phyloP scores from a whole-genome alignment of 1,140 invertebrate species.

The Trachymyrmex septentrionalis region DNA sequence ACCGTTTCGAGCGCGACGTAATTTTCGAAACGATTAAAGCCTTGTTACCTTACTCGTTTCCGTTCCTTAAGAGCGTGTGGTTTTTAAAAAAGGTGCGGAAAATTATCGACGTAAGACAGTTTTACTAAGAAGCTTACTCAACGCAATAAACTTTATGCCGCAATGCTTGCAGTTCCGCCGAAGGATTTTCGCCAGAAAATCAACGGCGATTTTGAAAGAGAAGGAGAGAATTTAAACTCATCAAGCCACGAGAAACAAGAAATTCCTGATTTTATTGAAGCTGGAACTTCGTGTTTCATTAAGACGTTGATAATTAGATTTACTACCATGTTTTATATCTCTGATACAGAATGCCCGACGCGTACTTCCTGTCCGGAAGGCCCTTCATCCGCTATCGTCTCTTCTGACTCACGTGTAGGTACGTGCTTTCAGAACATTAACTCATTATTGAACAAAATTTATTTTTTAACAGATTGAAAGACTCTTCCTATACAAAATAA shows the following conservation, averaged over 20 bases:
- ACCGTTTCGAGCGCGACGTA: slow-evolving; percentile 43
- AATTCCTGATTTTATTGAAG: background rate
- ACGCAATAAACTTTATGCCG: slow-evolving; percentile 49
- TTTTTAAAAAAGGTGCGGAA: slow-evolving; percentile 58
- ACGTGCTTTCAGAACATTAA: background rate
- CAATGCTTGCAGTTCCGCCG: slow-evolving; percentile 12
- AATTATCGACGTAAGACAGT: slow-evolving; percentile 30
- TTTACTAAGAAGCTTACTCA: background rate
- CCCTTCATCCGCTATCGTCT: background rate
- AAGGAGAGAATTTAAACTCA: slow-evolving; percentile 3
- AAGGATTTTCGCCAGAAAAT: slow-evolving; percentile 24
- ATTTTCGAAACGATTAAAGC: slow-evolving; percentile 73
- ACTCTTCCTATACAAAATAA: too few species aligned
- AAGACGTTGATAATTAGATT: slow-evolving; percentile 22
- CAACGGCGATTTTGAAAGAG: background rate
- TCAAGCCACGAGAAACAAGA: background rate
- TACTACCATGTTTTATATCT: background rate
- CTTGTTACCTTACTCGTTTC: slow-evolving; percentile 33
- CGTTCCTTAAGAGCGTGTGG: background rate
- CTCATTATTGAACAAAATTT: background rate
- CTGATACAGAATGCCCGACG: slow-evolving; percentile 11
- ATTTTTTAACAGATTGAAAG: too few species aligned
- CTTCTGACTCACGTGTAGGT: slow-evolving; percentile 8
- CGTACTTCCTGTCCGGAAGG: slow-evolving; percentile 12
- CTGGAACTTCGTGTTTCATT: background rate